Base-by-base conservation (phyloP, 1,140 invertebrate genomes). In the Ostrea edulis region DNA sequence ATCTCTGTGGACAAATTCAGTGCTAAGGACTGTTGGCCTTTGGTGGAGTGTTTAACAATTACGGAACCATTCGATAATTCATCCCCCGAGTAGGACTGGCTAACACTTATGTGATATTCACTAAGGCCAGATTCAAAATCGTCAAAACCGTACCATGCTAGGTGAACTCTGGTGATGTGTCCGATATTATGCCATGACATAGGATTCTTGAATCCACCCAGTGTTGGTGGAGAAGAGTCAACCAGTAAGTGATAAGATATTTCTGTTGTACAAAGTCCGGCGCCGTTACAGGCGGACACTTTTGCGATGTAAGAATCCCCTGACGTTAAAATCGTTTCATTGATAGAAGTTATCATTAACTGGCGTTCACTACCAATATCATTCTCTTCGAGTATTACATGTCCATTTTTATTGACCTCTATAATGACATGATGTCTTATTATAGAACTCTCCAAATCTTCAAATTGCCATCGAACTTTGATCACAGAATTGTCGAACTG, bases 241-340 rank as follows among this genome's bases (percentile, higher is more conserved):
- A 91, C 68, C 20, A 86, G 12, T 2, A 89, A n/a, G 52, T 12
- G n/a, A 51, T 55, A 54, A 86, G 58, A 86, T 12, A 22, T 86
- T 82, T 81, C 77, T 51, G 54, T 52, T n/a, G 90, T 83, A 85
- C 91, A 91, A 14, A 91, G 85, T 14, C 86, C 87, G 8, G 89
- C 91, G 52, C 82, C 88, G 58, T 91, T 91, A 58, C 91, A 91
- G 9, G 87, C 89, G 8, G 88, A 77, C 17, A 91, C 86, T 29
- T 81, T 51, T 20, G 84, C 85, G 62, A 52, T 82, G 71, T 91
- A 90, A 0, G 55, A 2, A 81, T 89, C 88, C 0, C 91, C 91
- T 84, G 86, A 85, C 44, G 14, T 44, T 4, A 89, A 83, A 20
- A 83, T 81, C 8, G 77, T 65, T 53, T 54, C 84, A 8, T 44